A percentile compares a stretch with the other conserved stretches of the same genome.
These are phyloP conservation scores for Diacarnus erythraeanus DNA, from an alignment of 37 sponge, comb jelly and placozoan genomes.

Conservation along the genomic window DNA sequence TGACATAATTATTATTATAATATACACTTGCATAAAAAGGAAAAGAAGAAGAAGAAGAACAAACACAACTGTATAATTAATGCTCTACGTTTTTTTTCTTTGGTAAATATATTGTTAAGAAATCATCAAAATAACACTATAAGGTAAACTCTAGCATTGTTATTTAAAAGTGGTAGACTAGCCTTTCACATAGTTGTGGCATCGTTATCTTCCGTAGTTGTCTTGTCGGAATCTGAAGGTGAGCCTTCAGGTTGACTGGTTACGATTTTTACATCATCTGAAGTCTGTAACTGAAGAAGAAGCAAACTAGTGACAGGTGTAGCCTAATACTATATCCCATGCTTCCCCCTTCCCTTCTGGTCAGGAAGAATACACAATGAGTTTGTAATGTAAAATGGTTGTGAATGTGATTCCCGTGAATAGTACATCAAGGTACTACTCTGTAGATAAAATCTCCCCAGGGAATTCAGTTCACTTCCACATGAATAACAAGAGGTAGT, in stretches of 20 bases:
- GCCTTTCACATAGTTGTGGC: background rate
- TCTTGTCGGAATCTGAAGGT: background rate
- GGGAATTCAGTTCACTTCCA: too few relatives aligned
- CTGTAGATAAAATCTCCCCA: too few relatives aligned
- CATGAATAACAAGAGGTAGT: too few relatives aligned
- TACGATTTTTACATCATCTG: background rate
- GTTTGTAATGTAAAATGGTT: too few relatives aligned
- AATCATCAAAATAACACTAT: background rate
- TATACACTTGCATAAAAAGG: background rate
- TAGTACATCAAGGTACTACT: too few relatives aligned
- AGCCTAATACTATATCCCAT: background rate
- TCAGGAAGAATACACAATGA: background rate
- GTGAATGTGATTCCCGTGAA: too few relatives aligned
- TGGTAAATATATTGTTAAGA: background rate
- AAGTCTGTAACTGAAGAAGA: too few relatives aligned
- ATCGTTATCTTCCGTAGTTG: background rate
- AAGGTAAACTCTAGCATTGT: background rate
- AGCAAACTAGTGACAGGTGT: background rate
- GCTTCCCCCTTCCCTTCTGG: background rate
- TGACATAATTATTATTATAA: background rate
- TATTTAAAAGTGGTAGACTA: constrained; percentile 6
- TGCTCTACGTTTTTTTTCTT: background rate
- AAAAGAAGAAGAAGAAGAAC: background rate
- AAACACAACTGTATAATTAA: background rate
- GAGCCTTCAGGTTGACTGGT: background rate